A percentile compares a stretch with the other conserved stretches of the same genome.
Conservation (phyloP, 2,113 vertebrate species). For the Nothocercus julius region DNA sequence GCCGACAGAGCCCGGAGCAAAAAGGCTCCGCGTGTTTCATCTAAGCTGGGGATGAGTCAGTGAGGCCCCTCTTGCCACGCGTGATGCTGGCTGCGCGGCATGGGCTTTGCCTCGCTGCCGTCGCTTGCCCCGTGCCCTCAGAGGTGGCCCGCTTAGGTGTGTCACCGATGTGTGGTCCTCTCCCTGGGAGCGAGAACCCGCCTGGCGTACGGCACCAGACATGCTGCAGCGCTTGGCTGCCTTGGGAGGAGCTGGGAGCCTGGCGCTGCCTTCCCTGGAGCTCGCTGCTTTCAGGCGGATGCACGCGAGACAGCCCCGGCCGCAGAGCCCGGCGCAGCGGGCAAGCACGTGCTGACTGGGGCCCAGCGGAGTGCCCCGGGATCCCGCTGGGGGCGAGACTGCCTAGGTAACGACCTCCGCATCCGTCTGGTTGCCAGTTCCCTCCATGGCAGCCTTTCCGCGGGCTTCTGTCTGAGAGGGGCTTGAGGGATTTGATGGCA, state of each 20-base stretch:
- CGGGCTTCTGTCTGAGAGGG: neutral
- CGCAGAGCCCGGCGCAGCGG: neutral
- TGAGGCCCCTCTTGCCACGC: too few species aligned
- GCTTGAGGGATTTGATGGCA: neutral
- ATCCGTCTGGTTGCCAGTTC: rapidly evolving
- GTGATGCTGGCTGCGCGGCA: too few species aligned
- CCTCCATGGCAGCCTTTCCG: neutral
- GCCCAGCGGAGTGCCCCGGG: neutral
- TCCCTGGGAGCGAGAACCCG: neutral
- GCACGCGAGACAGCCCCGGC: rapidly evolving
- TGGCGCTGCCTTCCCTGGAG: rapidly evolving
- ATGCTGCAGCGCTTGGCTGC: neutral
- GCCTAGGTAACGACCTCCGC: rapidly evolving
- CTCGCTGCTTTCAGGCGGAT: rapidly evolving
- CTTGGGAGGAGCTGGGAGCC: neutral
- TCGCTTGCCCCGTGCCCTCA: too few species aligned
- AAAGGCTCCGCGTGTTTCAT: too few species aligned
- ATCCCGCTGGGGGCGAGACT: neutral
- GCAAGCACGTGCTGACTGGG: neutral
- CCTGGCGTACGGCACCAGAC: neutral
- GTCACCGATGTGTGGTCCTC: neutral
- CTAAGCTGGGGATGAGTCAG: too few species aligned
- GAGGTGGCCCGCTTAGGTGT: neutral
- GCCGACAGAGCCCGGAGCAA: too few species aligned
- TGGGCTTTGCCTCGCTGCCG: too few species aligned